phyloP scores from a whole-genome alignment of 2,113 vertebrate genomes.

The human (Homo sapiens) region GRCh38 chr12:125622001-125622500 shows the following conservation, averaged over 20 bases:
- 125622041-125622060: background rate
- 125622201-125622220: background rate
- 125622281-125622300: background rate
- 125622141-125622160: too few species aligned
- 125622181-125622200: background rate
- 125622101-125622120: background rate
- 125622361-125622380: background rate
- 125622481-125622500: background rate
- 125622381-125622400: background rate
- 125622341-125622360: background rate
- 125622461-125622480: background rate
- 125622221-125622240: background rate
- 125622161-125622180: background rate
- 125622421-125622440: background rate
- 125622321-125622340: background rate
- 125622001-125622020: background rate
- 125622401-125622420: rapidly evolving
- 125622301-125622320: background rate
- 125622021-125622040: rapidly evolving
- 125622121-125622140: rapidly evolving
- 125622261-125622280: background rate
- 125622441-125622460: background rate
- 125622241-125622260: background rate
- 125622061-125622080: background rate
- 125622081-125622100: background rate